Evolutionary conservation across 1,140 invertebrate genomes (phyloP), one percentile per base, ranked within the genome.

Genomic region (Leptinotarsa texana): DNA sequence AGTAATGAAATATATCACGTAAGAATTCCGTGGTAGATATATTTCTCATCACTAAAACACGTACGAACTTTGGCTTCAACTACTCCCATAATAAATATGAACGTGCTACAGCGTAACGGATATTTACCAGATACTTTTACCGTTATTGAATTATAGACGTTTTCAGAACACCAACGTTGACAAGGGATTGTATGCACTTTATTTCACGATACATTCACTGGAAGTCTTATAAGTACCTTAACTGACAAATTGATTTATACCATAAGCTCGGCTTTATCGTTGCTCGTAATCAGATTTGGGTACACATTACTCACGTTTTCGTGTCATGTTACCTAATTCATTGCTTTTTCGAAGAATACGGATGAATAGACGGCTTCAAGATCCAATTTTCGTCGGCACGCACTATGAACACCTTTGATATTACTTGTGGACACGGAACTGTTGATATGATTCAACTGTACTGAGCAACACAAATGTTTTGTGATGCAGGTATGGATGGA

Each of bases 91-190:
- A 57, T 57, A 57, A 57, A 57, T 57, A n/a, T n/a, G 51, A 57
- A 57, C 51, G 51, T 57, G 51, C 51, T n/a, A 57, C 51, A 57
- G n/a, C n/a, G 13, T 57, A 57, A n/a, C 51, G 51, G 51, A 57
- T 57, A 57, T 57, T 57, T 57, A 57, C 51, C 51, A 57, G 51
- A 57, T 57, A 57, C 51, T 57, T 57, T 57, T 57, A 6, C 15
- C 51, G 4, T 57, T 57, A 57, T 57, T 57, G 51, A 57, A 57
- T 57, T 57, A 57, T 57, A 57, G 51, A 57, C 13, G 17, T 18
- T 57, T 57, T n/a, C 17, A 57, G 51, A 57, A 57, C 51, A 57
- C n/a, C 17, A 18, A 18, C 15, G 51, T 57, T 57, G 51, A 57
- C 51, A 57, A 15, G 51, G 13, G 2, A 57, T 57, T 57, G 51